These are phyloP conservation scores for Myripristis murdjan DNA, from an alignment of 2,797 vertebrate species.

Conservation along the genomic window DNA sequence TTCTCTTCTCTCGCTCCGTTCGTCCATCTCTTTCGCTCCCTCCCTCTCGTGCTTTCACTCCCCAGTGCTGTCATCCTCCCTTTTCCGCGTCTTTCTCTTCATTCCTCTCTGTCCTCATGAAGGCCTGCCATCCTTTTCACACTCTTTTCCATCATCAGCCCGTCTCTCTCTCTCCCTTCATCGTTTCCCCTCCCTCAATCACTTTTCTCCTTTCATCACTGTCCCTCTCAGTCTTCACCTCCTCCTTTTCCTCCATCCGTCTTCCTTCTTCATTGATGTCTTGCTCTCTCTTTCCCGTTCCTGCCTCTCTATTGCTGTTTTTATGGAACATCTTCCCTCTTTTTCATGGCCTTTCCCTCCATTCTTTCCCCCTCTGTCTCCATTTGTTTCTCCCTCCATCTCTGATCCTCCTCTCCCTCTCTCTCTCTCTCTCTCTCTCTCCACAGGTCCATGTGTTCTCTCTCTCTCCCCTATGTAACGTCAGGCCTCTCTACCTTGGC, in stretches of 20 bases:
- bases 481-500: constrained; percentile 52
- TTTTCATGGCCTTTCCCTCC: no score
- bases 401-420: constrained; percentile 1
- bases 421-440: not conserved
- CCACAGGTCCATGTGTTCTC: constrained; percentile 53
- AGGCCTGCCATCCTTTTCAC: not conserved
- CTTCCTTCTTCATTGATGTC: not conserved
- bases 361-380: no score
- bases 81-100: not conserved
- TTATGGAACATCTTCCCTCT: no score
- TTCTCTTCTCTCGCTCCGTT: not conserved
- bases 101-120: no score
- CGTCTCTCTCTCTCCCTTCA: not conserved
- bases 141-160: not conserved
- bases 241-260: constrained; percentile 13
- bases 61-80: no score
- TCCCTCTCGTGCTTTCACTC: not conserved
- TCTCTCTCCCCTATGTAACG: constrained; percentile 31
- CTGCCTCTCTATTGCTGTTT: not conserved
- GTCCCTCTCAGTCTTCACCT: no score
- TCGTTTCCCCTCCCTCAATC: not conserved
- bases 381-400: no score
- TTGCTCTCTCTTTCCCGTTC: not conserved
- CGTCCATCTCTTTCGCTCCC: not conserved
- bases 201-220: no score